Evolutionary conservation across 1,140 invertebrate species (phyloP).

Genomic region (Pemphigus obesinymphae): DNA sequence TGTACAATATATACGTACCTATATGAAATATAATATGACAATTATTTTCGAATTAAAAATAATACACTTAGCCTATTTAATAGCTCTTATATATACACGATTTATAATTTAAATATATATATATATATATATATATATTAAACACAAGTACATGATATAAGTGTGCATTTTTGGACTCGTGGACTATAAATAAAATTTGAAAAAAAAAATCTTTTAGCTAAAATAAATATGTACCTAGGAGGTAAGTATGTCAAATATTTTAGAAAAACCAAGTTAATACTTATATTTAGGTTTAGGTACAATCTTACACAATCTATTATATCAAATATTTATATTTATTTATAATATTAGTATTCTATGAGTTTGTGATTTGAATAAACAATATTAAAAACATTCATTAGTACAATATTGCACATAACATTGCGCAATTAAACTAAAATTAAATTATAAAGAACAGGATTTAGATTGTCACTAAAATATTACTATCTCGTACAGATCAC

Average conservation of each 20-base stretch:
- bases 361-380: neutral
- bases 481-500: conserved; percentile 24
- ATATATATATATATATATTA: too few relatives aligned
- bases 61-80: neutral
- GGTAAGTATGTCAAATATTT: neutral
- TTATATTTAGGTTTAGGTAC: too few relatives aligned
- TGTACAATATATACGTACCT: too few relatives aligned
- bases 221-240: too few relatives aligned
- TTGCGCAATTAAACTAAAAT: neutral
- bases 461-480: conserved; percentile 29
- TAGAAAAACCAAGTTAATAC: neutral
- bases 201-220: neutral
- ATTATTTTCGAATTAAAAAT: neutral
- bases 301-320: too few relatives aligned
- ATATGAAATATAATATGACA: neutral
- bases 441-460: conserved; percentile 21
- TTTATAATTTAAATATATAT: neutral
- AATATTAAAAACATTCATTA: neutral
- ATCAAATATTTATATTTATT: neutral
- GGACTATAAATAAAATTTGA: neutral
- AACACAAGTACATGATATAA: neutral
- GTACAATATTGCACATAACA: neutral
- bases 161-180: neutral
- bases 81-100: too few relatives aligned
- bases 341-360: neutral